Evolutionary conservation across 2,888 invertebrate genomes (phyloP), one percentile per base, ranked within the genome.

Genomic region (Lithophane leautieri): DNA sequence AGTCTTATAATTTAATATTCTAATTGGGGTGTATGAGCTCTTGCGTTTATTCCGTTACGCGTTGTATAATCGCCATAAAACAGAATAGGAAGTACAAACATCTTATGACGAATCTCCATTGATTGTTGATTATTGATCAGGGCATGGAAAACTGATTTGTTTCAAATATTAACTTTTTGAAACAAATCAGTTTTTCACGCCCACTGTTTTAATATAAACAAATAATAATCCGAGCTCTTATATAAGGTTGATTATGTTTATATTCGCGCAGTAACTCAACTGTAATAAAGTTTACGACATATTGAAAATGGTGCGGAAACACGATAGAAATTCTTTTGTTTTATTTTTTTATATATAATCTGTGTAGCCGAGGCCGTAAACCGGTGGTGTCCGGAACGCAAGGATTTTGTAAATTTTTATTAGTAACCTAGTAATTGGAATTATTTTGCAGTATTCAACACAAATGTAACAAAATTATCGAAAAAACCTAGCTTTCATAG

Each of bases 211-310:
- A 76, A 72, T 69, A 70, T 73, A 82, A 79, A 72, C 75, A 83
- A 78, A 74, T 82, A 76, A 80, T 73, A 85, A 85, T 74, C 58
- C 0, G 22, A 58, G n/a, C 12, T 25, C 40, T 78, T 79, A 78
- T 69, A 76, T 73, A 76, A 79, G 72, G 54, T 61, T 70, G 76
- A 86, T 76, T 78, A 81, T 86, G 73, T 87, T 86, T 75, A 79
- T 75, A 86, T 84, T 86, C 67, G 62, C 79, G 77, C 65, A 84
- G 79, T 82, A 79, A 80, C 73, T 77, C 69, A 62, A 71, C 54
- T 73, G 79, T 80, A 81, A 87, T 89, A 91, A 91, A 86, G 68
- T 92, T 92, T 89, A 92, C 88, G 90, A 90, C 87, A 70, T 83
- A 88, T 89, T 85, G 88, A 76, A 88, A 87, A 54, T 71, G 63